Evolutionary conservation across 2,113 vertebrate species (phyloP).

Genomic region (Enhydra lutris): DNA sequence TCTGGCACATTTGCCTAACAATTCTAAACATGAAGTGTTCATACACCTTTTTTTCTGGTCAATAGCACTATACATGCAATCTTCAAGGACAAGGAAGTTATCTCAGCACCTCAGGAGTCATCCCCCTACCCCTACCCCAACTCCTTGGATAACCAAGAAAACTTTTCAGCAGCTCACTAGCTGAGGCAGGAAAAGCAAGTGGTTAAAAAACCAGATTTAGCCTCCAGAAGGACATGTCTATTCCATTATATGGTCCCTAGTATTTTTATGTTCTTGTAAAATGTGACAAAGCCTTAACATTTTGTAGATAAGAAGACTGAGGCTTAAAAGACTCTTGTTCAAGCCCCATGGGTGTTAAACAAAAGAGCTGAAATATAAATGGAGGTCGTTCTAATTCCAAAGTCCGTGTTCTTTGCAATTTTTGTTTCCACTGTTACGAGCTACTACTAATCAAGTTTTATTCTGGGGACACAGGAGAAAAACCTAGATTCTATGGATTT

Average conservation of each 20-base stretch:
- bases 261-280: neutral
- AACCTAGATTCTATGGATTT: neutral
- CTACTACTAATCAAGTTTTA: neutral
- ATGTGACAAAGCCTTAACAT: neutral
- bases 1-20: neutral
- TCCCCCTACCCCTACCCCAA: accelerated
- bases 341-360: neutral
- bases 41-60: neutral
- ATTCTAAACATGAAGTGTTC: neutral
- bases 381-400: neutral
- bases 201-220: neutral
- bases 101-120: neutral
- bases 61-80: neutral
- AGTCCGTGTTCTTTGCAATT: neutral
- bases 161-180: neutral
- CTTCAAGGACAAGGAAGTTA: neutral
- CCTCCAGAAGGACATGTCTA: neutral
- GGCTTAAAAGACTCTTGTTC: neutral
- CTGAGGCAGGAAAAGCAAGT: neutral
- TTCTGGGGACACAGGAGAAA: neutral
- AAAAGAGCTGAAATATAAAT: neutral
- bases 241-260: neutral
- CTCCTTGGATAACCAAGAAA: neutral
- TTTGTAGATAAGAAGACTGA: neutral
- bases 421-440: neutral